Evolutionary conservation across 2,888 invertebrate genomes (phyloP), one percentile per base, ranked within the genome.

Genomic region (Thecophora atra): DNA sequence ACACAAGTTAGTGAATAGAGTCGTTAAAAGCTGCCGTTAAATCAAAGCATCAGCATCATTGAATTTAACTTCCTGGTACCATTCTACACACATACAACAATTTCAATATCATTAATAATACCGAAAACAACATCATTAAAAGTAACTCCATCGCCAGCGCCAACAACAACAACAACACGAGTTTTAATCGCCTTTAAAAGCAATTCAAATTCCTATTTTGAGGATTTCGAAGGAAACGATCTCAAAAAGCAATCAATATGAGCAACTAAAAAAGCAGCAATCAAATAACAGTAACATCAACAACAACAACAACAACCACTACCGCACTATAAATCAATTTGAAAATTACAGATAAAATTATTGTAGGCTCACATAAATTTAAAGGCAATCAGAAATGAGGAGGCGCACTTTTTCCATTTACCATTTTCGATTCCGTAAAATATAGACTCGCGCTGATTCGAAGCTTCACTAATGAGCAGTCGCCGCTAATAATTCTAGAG

Each of bases 251-350:
- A 26, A 58, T 28, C 58, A 28, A 28, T 28, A 58, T 11, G 8
- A 54, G n/a, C 54, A 19, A 21, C 4, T n/a, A 54, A 11, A n/a
- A n/a, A n/a, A 21, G 15, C 8, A 21, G n/a, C 6, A 37, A 11
- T 37, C 6, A 37, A 37, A 37, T 15, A n/a, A n/a, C n/a, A n/a
- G 51, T 2, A 28, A 65, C n/a, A 65, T 5, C 47, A 65, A 56
- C 67, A 69, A 44, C 68, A 69, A 51, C 30, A 21, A 19, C 37
- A 70, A 17, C 19, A 70, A 70, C 30, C 62, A 37, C 58, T 51
- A 19, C 60, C 58, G 62, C 47, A 56, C 19, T 54, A 63, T 44
- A 51, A 63, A 63, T 64, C 64, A 64, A 64, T 64, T 64, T 37
- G 13, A 30, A 64, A 64, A 64, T 64, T 64, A 21, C 24, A 24